A percentile compares a stretch with the other conserved stretches of the same genome.
phyloP scores from a whole-genome alignment of 2,888 invertebrate species.

The Eupithecia centaureata region DNA sequence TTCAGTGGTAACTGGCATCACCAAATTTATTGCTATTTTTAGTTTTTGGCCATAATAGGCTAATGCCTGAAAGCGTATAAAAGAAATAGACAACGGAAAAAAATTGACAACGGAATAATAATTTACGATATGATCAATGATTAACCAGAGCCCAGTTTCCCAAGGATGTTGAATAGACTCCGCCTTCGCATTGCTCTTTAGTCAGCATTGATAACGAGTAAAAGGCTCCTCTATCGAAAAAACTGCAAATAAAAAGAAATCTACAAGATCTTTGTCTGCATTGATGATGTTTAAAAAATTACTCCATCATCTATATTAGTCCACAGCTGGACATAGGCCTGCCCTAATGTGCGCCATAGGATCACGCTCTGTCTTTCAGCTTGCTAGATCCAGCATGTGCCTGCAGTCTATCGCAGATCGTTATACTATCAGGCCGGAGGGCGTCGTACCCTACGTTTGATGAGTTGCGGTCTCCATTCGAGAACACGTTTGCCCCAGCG shows the following conservation, averaged over 20 bases:
- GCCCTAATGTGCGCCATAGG: no score
- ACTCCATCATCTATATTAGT: no score
- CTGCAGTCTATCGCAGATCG: no score
- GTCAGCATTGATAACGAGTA: conserved; percentile 89
- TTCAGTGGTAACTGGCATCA: conserved; percentile 93
- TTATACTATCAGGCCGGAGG: no score
- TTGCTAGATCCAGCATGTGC: no score
- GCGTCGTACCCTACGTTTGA: no score
- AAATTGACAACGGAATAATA: not conserved
- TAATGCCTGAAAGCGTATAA: conserved; percentile 68
- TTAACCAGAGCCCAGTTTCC: conserved; percentile 93
- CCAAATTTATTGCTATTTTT: conserved; percentile 88
- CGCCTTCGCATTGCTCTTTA: conserved; percentile 86
- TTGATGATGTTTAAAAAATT: no score
- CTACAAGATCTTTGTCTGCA: not conserved
- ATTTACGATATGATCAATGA: not conserved
- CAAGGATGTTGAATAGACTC: conserved; percentile 94
- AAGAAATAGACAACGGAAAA: not conserved
- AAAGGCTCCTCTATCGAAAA: conserved; percentile 94
- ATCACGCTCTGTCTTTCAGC: no score
- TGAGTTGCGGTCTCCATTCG: no score
- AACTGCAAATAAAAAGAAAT: conserved; percentile 76
- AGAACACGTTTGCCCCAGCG: no score
- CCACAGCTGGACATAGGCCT: no score
- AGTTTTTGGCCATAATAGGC: conserved; percentile 88